Percentiles rank a stretch among this genome's conserved stretches.
These are phyloP conservation scores for Cotesia congregata DNA, from an alignment of 2,888 invertebrate species.

Conservation along the genomic window DNA sequence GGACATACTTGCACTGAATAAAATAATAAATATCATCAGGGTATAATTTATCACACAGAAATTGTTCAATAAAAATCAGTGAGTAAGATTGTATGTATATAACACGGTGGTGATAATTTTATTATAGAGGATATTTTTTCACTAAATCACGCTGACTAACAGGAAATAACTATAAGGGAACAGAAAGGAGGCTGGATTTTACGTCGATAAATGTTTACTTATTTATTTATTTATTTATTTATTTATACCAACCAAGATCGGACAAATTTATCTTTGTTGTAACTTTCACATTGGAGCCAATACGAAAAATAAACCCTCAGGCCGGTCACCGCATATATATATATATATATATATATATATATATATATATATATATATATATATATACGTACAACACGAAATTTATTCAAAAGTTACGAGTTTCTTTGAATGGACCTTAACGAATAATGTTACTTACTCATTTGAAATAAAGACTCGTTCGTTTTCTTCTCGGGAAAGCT, in stretches of 20 bases:
- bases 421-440: conserved; percentile 18
- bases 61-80: too few species aligned
- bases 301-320: conserved; percentile 51
- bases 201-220: conserved; percentile 29
- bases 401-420: conserved; percentile 41
- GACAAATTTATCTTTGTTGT: conserved; percentile 66
- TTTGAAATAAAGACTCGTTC: conserved; percentile 21
- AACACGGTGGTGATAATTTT: conserved; percentile 6
- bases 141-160: conserved; percentile 23
- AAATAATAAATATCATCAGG: too few species aligned
- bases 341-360: background rate
- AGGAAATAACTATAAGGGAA: conserved; percentile 9
- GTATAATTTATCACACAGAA: too few species aligned
- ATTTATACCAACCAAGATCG: conserved; percentile 30
- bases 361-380: background rate
- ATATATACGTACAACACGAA: conserved; percentile 32
- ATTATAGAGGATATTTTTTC: conserved; percentile 27
- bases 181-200: conserved; percentile 20
- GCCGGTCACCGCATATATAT: background rate
- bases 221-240: conserved; percentile 12
- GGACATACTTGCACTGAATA: too few species aligned
- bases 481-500: conserved; percentile 11
- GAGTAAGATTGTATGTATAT: too few species aligned
- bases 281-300: conserved; percentile 57
- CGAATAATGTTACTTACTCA: conserved; percentile 29